Evolutionary conservation across 2,797 vertebrate genomes (phyloP), one percentile per base, ranked within the genome.

Genomic region (Dicrostonyx torquatus): DNA sequence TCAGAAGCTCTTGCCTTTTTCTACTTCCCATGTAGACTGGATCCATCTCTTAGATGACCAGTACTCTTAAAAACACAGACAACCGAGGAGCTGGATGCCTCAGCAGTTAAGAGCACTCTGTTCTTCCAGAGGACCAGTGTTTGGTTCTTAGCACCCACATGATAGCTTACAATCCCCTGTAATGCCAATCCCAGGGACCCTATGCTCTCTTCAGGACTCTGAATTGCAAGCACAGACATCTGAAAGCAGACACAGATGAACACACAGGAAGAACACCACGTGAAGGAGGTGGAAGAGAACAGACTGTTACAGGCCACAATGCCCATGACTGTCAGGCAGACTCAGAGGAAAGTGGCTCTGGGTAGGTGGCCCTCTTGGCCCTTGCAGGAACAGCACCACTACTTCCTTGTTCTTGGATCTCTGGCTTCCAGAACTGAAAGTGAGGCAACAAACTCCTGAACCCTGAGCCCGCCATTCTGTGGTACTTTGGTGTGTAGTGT

Each of bases 211-310:
- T 60, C 37, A 60, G 37, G 12, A 37, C 37, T 82, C 55, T 43
- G 79, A 8, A 26, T 58, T 15, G 55, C 34, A 43, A 37, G 70
- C 64, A 86, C 37, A 24, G 31, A 45, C 75, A 34, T 87, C 6
- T 13, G 70, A 45, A 45, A 31, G 70, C 12, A 75, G 29, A 75
- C 70, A 34, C 40, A 88, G 40, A 60, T 9, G 18, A 29, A 22
- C 53, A 60, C 13, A 0, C 12, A 24, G 8, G 48, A 70, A 48
- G 26, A 37, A 20, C 0, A 29, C 34, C 37, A 1, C 0, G 2
- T 1, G 58, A 72, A 60, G 34, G 48, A 1, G 55, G 55, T 18
- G 9, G 48, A 29, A 20, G 20, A 1, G 55, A 62, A 5, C 0
- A 2, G 48, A 15, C 5, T 2, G n/a, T 55, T 43, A 58, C 3